phyloP scores from a whole-genome alignment of 2,888 invertebrate species.

The Pelosia muscerda region DNA sequence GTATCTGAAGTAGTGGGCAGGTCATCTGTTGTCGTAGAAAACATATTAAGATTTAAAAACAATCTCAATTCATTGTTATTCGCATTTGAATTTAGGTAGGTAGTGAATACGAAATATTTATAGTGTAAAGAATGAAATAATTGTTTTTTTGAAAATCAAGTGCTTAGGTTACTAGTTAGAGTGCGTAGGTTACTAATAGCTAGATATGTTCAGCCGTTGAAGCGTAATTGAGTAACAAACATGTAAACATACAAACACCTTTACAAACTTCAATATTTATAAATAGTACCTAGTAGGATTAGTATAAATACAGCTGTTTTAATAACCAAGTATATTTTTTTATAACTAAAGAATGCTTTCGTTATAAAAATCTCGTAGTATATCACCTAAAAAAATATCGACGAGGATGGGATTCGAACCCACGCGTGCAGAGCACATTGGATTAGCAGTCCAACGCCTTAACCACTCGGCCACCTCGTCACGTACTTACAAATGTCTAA shows the following conservation, averaged over 20 bases:
- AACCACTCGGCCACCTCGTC: slow-evolving; percentile 95
- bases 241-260: too few species aligned
- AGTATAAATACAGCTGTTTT: too few species aligned
- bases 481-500: not conserved
- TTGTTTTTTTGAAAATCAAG: too few species aligned
- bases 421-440: slow-evolving; percentile 95
- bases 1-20: not conserved
- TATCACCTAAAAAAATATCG: slow-evolving; percentile 62
- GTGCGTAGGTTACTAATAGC: too few species aligned
- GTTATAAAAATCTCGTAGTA: not conserved
- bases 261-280: too few species aligned
- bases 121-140: not conserved
- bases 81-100: not conserved
- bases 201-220: too few species aligned
- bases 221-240: too few species aligned
- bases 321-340: too few species aligned
- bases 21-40: not conserved
- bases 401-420: slow-evolving; percentile 94
- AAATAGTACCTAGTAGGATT: too few species aligned
- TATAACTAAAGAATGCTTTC: not conserved
- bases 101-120: not conserved
- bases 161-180: too few species aligned
- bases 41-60: not conserved
- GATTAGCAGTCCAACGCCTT: slow-evolving; percentile 95
- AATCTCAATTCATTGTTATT: not conserved